These are phyloP conservation scores for Romanomermis culicivorax DNA, from an alignment of 2,888 invertebrate genomes.

Conservation along the genomic window DNA sequence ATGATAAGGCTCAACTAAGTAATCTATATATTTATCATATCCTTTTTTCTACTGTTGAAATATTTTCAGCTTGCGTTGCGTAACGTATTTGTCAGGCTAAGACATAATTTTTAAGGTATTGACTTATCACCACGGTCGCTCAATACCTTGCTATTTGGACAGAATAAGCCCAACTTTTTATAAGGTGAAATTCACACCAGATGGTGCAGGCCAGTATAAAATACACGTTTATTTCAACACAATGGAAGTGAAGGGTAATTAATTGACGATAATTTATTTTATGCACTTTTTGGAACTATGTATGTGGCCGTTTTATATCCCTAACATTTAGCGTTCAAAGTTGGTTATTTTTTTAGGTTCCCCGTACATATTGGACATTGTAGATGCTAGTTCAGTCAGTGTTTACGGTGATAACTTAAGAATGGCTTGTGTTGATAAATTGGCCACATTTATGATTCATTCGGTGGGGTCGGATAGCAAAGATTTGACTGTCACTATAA, in stretches of 20 bases:
- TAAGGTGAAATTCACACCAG: conserved; percentile 38
- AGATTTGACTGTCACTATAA: conserved; percentile 30
- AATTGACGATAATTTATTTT: background rate
- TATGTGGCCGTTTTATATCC: too few species aligned
- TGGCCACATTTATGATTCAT: conserved; percentile 39
- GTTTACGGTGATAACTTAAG: conserved; percentile 43
- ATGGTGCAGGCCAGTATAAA: conserved; percentile 42
- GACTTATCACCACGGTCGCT: conserved; percentile 23
- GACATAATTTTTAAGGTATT: too few species aligned
- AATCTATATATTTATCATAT: too few species aligned
- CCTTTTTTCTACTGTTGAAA: too few species aligned
- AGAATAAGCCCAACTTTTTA: conserved; percentile 40
- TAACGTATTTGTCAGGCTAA: too few species aligned
- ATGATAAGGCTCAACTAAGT: too few species aligned
- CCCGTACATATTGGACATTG: conserved; percentile 30
- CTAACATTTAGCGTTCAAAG: too few species aligned
- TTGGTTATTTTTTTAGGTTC: conserved; percentile 23
- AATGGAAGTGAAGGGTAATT: conserved; percentile 49
- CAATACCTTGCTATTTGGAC: conserved; percentile 53
- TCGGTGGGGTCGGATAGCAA: conserved; percentile 30
- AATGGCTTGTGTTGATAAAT: conserved; percentile 39
- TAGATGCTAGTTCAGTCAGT: conserved; percentile 35
- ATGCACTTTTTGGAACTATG: too few species aligned
- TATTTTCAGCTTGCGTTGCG: too few species aligned
- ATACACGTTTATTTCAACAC: conserved; percentile 85